Conservation (phyloP, 1,140 invertebrate species). For the Mizuhopecten yessoensis region DNA sequence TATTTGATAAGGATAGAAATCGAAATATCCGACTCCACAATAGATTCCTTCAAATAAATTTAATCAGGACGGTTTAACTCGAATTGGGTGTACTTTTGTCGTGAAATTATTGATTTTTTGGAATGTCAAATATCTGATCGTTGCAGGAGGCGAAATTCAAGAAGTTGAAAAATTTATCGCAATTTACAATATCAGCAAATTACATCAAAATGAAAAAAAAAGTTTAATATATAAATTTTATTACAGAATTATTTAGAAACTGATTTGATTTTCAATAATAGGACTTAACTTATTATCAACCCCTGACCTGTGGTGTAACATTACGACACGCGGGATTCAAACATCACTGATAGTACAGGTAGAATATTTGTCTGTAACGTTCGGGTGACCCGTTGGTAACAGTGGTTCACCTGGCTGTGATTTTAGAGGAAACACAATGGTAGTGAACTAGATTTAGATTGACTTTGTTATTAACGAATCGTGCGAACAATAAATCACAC, state of each 20-base stretch:
- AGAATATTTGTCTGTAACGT: not conserved
- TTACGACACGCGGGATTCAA: not conserved
- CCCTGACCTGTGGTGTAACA: not conserved
- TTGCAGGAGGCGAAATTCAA: not conserved
- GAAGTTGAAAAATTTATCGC: not conserved
- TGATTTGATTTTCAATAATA: conserved; percentile 17
- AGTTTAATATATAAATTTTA: not conserved
- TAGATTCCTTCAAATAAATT: not conserved
- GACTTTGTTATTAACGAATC: not conserved
- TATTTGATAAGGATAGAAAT: not conserved
- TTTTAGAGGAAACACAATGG: not conserved
- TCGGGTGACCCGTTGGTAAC: not conserved
- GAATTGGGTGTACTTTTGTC: no score
- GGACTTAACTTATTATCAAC: not conserved
- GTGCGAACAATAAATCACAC: not conserved
- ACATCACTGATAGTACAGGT: no score
- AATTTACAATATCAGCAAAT: not conserved
- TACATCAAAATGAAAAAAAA: not conserved
- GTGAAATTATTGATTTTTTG: not conserved
- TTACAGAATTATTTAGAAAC: not conserved
- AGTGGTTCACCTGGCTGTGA: no score
- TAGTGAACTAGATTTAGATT: not conserved
- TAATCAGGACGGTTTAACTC: no score
- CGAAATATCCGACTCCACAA: not conserved
- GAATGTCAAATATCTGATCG: not conserved